Evolutionary conservation across 1,140 invertebrate genomes (phyloP).

Genomic region (Frieseomelitta varia): DNA sequence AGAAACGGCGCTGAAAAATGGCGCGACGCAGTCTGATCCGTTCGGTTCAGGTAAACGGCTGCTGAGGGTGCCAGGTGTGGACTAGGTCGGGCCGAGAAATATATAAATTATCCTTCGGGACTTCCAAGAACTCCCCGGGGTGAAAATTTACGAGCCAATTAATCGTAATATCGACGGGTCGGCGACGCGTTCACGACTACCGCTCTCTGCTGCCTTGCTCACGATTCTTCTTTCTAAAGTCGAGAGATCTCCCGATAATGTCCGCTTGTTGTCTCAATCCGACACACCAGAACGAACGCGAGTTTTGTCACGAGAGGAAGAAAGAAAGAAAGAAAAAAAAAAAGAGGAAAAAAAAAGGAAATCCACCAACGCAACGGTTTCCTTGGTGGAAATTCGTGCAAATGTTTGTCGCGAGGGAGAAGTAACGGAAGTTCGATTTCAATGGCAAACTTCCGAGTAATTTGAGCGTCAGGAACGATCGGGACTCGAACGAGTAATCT

Average conservation of each 20-base stretch:
- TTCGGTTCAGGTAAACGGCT: conserved; percentile 66
- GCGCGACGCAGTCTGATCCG: conserved; percentile 74
- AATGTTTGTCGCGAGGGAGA: no score
- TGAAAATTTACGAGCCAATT: conserved; percentile 81
- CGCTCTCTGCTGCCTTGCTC: not conserved
- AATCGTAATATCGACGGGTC: conserved; percentile 78
- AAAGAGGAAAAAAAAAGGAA: no score
- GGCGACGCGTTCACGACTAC: conserved; percentile 43
- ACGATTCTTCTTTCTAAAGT: not conserved
- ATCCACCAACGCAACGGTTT: not conserved
- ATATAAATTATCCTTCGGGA: conserved; percentile 77
- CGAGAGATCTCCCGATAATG: conserved; percentile 37
- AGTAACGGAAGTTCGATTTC: not conserved
- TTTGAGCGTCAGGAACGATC: not conserved
- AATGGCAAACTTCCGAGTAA: conserved; percentile 25
- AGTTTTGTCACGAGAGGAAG: no score
- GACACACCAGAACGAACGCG: not conserved
- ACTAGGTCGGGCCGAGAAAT: conserved; percentile 65
- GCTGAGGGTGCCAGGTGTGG: conserved; percentile 76
- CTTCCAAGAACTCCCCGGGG: conserved; percentile 73
- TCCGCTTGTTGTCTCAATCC: conserved; percentile 36
- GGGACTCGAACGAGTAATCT: not conserved
- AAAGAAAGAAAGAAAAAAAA: not conserved
- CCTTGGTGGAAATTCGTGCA: not conserved
- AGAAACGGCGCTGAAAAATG: conserved; percentile 40